phyloP scores from a whole-genome alignment of 1,140 invertebrate genomes.

The Platyscapa corneri region DNA sequence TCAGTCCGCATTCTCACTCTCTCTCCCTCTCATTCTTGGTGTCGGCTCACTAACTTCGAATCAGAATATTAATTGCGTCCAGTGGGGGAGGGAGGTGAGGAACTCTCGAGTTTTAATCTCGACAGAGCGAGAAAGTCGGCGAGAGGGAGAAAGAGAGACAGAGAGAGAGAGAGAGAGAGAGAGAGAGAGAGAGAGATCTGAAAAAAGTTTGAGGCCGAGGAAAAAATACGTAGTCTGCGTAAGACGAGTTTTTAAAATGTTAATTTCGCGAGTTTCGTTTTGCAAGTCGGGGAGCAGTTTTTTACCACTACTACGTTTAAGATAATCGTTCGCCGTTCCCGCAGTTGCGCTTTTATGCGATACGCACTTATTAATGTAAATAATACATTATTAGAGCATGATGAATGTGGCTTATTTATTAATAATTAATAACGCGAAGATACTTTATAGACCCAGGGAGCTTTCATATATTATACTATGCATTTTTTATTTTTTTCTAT shows the following conservation, averaged over 20 bases:
- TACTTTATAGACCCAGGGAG: neutral
- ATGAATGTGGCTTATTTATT: neutral
- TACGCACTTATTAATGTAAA: neutral
- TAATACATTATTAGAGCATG: neutral
- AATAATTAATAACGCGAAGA: constrained; percentile 19
- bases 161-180: too few relatives aligned
- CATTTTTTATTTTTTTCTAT: neutral
- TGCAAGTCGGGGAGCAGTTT: constrained; percentile 4
- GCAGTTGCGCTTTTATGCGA: neutral
- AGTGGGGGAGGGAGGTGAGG: constrained; percentile 28
- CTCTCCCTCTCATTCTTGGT: constrained; percentile 33
- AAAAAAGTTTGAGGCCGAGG: constrained; percentile 40
- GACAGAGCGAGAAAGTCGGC: constrained; percentile 1
- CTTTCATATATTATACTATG: neutral
- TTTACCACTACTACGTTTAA: neutral
- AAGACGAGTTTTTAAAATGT: constrained; percentile 32
- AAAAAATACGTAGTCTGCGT: constrained; percentile 60
- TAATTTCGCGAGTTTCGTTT: constrained; percentile 32
- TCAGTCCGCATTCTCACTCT: constrained; percentile 63
- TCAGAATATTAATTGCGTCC: constrained; percentile 69
- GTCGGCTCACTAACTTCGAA: constrained; percentile 50
- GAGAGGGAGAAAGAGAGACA: constrained; percentile 46
- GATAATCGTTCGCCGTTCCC: constrained; percentile 2
- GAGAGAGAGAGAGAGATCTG: neutral
- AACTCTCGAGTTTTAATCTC: constrained; percentile 36